A percentile compares a stretch with the other conserved stretches of the same genome.
These are phyloP conservation scores for Drosophila anomalata DNA, from an alignment of 2,888 invertebrate genomes.

Conservation along the genomic window DNA sequence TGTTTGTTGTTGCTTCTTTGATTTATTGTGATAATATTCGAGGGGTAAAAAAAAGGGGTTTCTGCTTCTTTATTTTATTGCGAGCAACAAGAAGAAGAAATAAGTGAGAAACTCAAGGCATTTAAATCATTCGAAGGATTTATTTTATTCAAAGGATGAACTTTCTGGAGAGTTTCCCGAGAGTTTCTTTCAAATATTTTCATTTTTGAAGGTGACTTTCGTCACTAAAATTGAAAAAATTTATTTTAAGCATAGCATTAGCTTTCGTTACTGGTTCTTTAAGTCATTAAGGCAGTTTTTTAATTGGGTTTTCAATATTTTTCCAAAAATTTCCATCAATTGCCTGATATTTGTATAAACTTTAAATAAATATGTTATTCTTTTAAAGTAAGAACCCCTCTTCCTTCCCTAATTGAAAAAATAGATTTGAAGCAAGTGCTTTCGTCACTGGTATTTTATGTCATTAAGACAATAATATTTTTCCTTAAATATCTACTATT, in stretches of 20 bases:
- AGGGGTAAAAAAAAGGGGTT: background rate
- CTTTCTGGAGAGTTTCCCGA: background rate
- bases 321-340: background rate
- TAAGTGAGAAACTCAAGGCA: background rate
- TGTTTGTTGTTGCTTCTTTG: conserved; percentile 8
- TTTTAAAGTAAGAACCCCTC: too few species aligned
- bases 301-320: background rate
- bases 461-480: too few species aligned
- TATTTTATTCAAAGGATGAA: background rate
- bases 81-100: too few species aligned
- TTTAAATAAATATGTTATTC: too few species aligned
- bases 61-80: background rate
- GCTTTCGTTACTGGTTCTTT: too few species aligned
- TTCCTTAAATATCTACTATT: too few species aligned
- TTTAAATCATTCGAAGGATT: background rate
- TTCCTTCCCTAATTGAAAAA: too few species aligned
- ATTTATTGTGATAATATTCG: conserved; percentile 32
- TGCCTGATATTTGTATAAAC: too few species aligned
- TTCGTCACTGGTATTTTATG: background rate
- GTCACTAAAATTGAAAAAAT: too few species aligned
- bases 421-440: background rate
- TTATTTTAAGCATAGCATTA: too few species aligned
- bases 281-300: background rate
- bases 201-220: too few species aligned
- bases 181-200: background rate